Percentiles rank a stretch among this genome's conserved stretches.
These are phyloP conservation scores for Artibeus lituratus DNA, from an alignment of 2,797 vertebrate genomes.

Conservation along the genomic window DNA sequence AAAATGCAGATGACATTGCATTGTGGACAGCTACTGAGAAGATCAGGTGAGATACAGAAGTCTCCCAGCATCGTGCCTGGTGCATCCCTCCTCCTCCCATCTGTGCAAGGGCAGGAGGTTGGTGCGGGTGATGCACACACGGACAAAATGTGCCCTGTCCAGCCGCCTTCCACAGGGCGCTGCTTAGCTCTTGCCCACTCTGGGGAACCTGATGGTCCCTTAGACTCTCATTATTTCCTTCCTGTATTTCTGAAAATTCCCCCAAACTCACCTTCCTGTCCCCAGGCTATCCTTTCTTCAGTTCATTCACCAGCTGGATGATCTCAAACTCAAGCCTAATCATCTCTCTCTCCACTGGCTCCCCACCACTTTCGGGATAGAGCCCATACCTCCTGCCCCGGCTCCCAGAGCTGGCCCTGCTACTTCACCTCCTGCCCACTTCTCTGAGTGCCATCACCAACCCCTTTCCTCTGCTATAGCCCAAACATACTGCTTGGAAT, in stretches of 20 bases:
- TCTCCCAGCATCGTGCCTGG: not conserved
- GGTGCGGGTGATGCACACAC: accelerated
- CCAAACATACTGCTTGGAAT: not conserved
- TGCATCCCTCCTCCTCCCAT: not conserved
- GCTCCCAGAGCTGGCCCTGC: not conserved
- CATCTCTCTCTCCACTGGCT: not conserved
- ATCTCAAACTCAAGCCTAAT: not conserved
- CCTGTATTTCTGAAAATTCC: not conserved
- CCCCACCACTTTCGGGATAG: not conserved
- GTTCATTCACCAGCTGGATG: not conserved
- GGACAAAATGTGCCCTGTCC: not conserved
- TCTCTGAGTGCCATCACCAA: not conserved
- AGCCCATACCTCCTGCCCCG: not conserved
- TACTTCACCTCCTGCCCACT: not conserved
- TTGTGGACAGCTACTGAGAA: not conserved
- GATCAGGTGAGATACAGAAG: not conserved
- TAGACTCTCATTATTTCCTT: not conserved
- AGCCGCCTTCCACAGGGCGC: not conserved
- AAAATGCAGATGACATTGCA: not conserved
- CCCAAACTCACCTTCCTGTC: not conserved
- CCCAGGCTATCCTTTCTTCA: not conserved
- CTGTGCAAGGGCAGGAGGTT: not conserved
- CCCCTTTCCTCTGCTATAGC: not conserved
- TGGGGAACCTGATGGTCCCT: not conserved
- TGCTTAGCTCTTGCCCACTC: not conserved